These are phyloP conservation scores for Sapajus apella DNA, from an alignment of 2,113 vertebrate genomes.

Conservation along the genomic window DNA sequence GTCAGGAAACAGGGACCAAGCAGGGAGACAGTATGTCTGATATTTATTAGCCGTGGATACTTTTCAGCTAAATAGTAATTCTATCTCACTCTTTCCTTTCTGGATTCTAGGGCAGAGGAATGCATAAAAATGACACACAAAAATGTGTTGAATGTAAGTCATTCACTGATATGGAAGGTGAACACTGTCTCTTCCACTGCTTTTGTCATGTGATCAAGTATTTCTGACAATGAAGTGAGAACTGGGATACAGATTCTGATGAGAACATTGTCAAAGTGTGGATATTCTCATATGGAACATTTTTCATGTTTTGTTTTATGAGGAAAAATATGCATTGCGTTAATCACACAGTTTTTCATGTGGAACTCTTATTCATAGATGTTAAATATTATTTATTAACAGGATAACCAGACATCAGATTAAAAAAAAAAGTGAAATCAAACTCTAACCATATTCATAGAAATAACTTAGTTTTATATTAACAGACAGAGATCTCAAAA, in stretches of 20 bases:
- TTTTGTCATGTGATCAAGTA: neutral
- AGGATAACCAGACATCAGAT: neutral
- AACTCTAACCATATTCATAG: neutral
- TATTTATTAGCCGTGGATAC: neutral
- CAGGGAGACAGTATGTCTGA: neutral
- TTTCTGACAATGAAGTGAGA: neutral
- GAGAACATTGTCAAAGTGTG: neutral
- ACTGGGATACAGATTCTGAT: neutral
- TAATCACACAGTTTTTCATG: neutral
- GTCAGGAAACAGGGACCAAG: neutral
- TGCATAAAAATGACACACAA: neutral
- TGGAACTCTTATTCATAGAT: constrained; percentile 12
- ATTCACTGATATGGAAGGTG: neutral
- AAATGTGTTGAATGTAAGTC: neutral
- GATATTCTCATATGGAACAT: neutral
- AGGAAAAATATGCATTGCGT: neutral
- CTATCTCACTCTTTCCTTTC: neutral
- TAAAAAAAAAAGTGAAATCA: neutral
- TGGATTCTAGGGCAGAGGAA: neutral
- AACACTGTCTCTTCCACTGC: neutral
- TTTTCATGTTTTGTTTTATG: neutral
- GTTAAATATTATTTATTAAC: constrained; percentile 33
- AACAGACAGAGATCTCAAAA: neutral
- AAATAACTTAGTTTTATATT: constrained; percentile 37
- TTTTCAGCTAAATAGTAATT: neutral